These are phyloP conservation scores for Ceyx cyanopectus DNA, from an alignment of 2,113 vertebrate species.

Conservation along the genomic window DNA sequence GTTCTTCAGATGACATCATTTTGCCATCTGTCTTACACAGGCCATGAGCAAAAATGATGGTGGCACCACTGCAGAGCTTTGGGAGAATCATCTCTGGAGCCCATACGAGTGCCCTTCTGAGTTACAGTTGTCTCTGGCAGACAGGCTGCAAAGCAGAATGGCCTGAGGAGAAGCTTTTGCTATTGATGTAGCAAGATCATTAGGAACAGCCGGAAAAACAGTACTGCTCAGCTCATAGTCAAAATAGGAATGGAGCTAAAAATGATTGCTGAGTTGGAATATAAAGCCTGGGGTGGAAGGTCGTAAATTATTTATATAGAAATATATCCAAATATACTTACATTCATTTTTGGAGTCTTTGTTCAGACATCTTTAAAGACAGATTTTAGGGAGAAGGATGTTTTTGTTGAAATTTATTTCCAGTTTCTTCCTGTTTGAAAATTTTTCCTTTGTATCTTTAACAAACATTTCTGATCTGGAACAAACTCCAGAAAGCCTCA, in stretches of 20 bases:
- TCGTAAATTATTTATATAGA: neutral
- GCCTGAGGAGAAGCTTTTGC: constrained; percentile 15
- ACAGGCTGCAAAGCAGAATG: neutral
- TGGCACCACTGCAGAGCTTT: neutral
- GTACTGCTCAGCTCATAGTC: neutral
- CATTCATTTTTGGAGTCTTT: neutral
- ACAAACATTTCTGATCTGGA: neutral
- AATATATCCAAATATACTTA: neutral
- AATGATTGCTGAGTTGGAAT: neutral
- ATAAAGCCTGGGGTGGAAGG: neutral
- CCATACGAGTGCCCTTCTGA: neutral
- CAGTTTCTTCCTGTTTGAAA: neutral
- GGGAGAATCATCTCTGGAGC: neutral
- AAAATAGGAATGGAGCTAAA: neutral
- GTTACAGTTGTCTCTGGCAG: neutral
- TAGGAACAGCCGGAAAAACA: constrained; percentile 35
- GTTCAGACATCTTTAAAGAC: neutral
- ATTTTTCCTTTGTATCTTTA: neutral
- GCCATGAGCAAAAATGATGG: neutral
- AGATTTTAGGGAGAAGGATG: neutral
- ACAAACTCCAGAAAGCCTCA: neutral
- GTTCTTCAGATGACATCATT: neutral
- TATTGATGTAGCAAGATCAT: constrained; percentile 1
- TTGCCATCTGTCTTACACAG: constrained; percentile 43
- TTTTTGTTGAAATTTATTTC: neutral